Evolutionary conservation across 2,113 vertebrate genomes (phyloP), one percentile per base, ranked within the genome.

Genomic region (Chaetorhynchus papuensis): DNA sequence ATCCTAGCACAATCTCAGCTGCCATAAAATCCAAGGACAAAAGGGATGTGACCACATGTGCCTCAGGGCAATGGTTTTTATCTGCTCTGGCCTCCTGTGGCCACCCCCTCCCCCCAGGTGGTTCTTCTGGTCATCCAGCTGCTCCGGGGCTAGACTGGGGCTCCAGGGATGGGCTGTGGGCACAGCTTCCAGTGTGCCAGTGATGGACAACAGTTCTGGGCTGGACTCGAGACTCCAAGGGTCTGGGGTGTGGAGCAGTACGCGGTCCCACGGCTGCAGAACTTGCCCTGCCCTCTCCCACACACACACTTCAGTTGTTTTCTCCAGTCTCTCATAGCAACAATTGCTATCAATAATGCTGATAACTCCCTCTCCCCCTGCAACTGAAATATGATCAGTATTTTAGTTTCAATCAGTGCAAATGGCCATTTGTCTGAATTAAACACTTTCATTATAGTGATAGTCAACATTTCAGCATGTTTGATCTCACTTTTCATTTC

Each of bases 381-480:
- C 22, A 56, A 64, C 56, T 26, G 11, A 79, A 85, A 79, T 57
- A 41, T 3, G 2, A 24, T 5, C 24, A 50, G 14, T 37, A 8
- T 37, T 71, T 80, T 53, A 37, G 44, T 42, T 93, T 60, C 54
- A 13, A 77, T 45, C 6, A 11, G 4, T 63, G 28, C 44, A 64
- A 72, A 70, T 57, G 66, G 66, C 15, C 4, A 28, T 57, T 66
- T 87, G 75, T 54, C 42, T 87, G 66, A 90, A 70, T 75, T 79
- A 70, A 88, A 47, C 37, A 35, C 54, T 90, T 63, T 61, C 45
- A 81, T 44, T 93, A 16, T 24, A 27, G 33, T 45, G 41, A 64
- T 70, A 91, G 83, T 83, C 74, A 96, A 42, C 76, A 94, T 23
- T 97, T 87, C 71, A 76, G 45, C 17, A 31, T 80, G 39, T 90